These are phyloP conservation scores for Trichonephila clavata DNA, from an alignment of 1,140 invertebrate genomes.

Conservation along the genomic window DNA sequence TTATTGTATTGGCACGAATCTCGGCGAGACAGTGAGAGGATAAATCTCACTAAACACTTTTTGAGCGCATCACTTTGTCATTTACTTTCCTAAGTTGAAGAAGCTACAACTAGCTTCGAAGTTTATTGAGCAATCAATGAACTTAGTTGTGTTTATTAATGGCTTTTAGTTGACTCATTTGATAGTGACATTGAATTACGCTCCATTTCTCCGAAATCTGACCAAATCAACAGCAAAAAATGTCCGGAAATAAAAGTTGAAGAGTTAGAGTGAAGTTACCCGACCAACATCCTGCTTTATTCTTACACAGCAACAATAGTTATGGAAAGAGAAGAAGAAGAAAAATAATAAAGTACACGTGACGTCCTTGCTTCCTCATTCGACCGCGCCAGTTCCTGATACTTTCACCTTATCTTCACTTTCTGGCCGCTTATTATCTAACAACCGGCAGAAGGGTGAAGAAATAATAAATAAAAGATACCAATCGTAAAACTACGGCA, in stretches of 20 bases:
- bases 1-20: too few species aligned
- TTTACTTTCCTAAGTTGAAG: background rate
- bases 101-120: background rate
- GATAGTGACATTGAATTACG: conserved; percentile 43
- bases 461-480: conserved; percentile 56
- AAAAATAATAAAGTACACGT: conserved; percentile 45
- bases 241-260: conserved; percentile 37
- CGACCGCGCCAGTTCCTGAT: conserved; percentile 58
- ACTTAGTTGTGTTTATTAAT: background rate
- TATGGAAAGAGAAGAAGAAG: background rate
- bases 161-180: conserved; percentile 20
- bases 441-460: conserved; percentile 41
- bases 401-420: conserved; percentile 61
- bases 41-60: too few species aligned
- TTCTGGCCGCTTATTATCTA: conserved; percentile 54
- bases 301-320: conserved; percentile 47
- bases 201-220: background rate
- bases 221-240: conserved; percentile 31
- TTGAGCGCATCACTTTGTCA: too few species aligned
- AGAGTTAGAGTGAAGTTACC: conserved; percentile 21
- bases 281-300: conserved; percentile 27
- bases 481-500: conserved; percentile 40
- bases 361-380: conserved; percentile 56
- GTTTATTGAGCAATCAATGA: conserved; percentile 3
- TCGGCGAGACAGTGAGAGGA: too few species aligned